Conservation (phyloP, 2,888 invertebrate genomes). For the Epinotia nisella region DNA sequence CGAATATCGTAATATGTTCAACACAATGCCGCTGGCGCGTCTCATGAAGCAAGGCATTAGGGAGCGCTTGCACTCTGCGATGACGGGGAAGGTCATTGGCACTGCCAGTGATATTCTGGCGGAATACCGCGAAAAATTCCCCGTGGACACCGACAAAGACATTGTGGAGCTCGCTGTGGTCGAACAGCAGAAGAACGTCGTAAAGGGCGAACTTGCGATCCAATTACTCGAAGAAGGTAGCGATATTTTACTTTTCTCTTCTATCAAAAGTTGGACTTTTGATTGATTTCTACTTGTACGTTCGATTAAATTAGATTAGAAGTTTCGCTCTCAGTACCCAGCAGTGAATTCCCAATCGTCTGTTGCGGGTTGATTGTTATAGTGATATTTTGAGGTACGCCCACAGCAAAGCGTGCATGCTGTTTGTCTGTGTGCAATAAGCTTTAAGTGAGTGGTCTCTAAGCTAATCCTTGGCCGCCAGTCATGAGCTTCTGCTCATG, state of each 20-base stretch:
- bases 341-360: neutral
- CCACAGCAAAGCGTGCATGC: slow-evolving; percentile 9
- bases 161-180: slow-evolving; percentile 58
- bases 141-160: slow-evolving; percentile 60
- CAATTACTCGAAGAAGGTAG: slow-evolving; percentile 57
- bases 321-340: slow-evolving; percentile 29
- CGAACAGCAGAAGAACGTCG: slow-evolving; percentile 42
- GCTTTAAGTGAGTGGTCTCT: slow-evolving; percentile 11
- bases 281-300: slow-evolving; percentile 9
- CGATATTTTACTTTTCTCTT: slow-evolving; percentile 45
- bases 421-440: slow-evolving; percentile 2
- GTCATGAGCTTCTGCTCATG: slow-evolving; percentile 2
- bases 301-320: slow-evolving; percentile 37
- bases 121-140: slow-evolving; percentile 62
- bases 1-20: slow-evolving; percentile 46
- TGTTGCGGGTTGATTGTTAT: neutral
- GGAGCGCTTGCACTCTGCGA: slow-evolving; percentile 63
- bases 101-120: slow-evolving; percentile 53
- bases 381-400: slow-evolving; percentile 16
- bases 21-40: slow-evolving; percentile 50
- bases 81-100: slow-evolving; percentile 65
- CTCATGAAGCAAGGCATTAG: slow-evolving; percentile 67
- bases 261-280: slow-evolving; percentile 29
- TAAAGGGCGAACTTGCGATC: slow-evolving; percentile 44
- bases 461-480: slow-evolving; percentile 11